Base-by-base conservation (phyloP, 2,797 vertebrate species). In the Sebastes itinus region DNA sequence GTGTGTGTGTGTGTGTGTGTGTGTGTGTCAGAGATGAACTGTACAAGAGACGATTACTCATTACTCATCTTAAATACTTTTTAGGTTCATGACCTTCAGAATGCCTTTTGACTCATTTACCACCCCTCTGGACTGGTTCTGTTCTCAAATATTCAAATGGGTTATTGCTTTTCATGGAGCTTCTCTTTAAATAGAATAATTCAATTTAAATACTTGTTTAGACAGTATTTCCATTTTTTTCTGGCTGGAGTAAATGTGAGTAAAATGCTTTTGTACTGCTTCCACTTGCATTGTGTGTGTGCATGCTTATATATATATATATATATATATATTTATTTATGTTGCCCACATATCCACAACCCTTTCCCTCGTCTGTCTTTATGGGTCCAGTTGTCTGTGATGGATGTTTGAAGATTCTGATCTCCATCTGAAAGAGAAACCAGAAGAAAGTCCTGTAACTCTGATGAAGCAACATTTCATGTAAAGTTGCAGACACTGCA, bases 401-500 rank as follows among this genome's bases (percentile, higher is more conserved):
- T 55, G 28, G 55, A 69, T 60, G 65, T 81, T 23, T 65, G 25
- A 49, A 28, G 33, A 59, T 33, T 67, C 35, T 27, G 20, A 63
- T 55, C 20, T 23, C 55, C 77, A 60, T 18, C 86, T 89, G 77
- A 79, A 81, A 35, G 55, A 78, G 12, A 84, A 32, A 64, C 2
- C 71, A 81, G 20, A 86, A 38, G 38, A 42, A 42, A 42, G 38
- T 42, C 13, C 6, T 46, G 6, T 46, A 46, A 46, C 14, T 42
- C 38, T 46, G 42, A 7, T 46, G 42, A 46, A 46, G 2, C 42
- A 42, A 14, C 13, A 42, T 42, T 42, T 42, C 38, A 46, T 18
- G 16, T 46, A 46, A 46, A 18, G 42, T 38, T 38, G 38, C 38
- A 13, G 38, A 38, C 38, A 38, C 38, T 38, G 38, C 35, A 38